Percentiles rank a stretch among this genome's conserved stretches.
These are phyloP conservation scores for Myrmecophaga tridactyla DNA, from an alignment of 2,113 vertebrate genomes.

Conservation along the genomic window DNA sequence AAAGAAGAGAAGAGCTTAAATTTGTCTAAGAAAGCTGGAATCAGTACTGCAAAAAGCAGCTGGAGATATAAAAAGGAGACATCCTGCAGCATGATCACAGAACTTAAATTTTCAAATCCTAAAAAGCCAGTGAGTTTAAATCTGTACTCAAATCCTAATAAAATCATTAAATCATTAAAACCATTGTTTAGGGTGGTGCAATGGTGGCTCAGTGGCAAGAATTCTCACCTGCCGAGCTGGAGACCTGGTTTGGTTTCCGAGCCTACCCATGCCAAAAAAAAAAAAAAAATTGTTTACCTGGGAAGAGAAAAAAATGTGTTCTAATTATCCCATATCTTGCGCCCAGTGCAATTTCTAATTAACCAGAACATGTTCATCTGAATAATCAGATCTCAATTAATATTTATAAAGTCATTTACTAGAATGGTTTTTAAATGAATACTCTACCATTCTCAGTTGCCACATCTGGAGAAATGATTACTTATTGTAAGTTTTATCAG, in stretches of 20 bases:
- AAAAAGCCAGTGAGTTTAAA: not conserved
- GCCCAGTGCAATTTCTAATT: not conserved
- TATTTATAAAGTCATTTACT: not conserved
- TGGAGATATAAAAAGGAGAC: not conserved
- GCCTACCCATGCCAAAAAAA: too few relatives aligned
- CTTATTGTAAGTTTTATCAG: not conserved
- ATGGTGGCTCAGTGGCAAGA: too few relatives aligned
- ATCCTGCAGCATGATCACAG: too few relatives aligned
- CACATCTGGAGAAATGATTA: not conserved
- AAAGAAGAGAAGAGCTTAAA: not conserved
- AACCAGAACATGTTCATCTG: too few relatives aligned
- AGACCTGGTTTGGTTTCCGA: too few relatives aligned
- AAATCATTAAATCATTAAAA: too few relatives aligned
- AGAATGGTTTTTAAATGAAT: not conserved
- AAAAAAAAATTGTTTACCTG: not conserved
- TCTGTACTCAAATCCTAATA: fast-evolving
- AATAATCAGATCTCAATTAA: not conserved
- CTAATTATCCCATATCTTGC: not conserved
- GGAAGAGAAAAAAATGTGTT: not conserved
- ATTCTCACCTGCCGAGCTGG: too few relatives aligned
- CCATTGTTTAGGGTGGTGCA: too few relatives aligned
- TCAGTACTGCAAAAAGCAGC: not conserved
- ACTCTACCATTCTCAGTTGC: not conserved
- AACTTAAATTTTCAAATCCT: not conserved
- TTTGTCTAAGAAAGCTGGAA: not conserved